Base-by-base conservation (phyloP, 2,113 vertebrate genomes). In the Pelecanoides urinatrix region DNA sequence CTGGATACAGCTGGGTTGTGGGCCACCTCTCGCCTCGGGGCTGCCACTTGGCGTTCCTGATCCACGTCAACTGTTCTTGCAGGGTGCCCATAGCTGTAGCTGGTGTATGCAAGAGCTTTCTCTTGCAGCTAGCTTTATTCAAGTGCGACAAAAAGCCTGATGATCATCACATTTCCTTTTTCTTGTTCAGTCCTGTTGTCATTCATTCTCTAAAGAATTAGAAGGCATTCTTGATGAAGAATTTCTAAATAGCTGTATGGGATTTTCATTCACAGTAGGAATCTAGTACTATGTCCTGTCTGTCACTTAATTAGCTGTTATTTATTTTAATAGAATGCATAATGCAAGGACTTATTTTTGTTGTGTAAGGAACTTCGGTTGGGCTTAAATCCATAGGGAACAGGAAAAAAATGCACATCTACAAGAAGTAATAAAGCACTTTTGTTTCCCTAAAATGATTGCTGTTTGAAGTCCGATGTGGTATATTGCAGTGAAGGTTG, bases 401-500 rank as follows among this genome's bases (percentile, higher is more conserved):
- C 82, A 95, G 36, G 58, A 63, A 89, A 73, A 65, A 78, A 70
- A 34, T 22, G 53, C 42, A 44, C 52, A 36, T 71, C 63, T 88
- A 77, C 76, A 84, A 79, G 73, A 91, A 72, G 72, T 75, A 97
- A 95, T 90, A 86, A 91, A 92, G 88, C 92, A 38, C 29, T 90
- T 94, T 95, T 77, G 16, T 96, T 96, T 70, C 53, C 49, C 49
- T 92, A 65, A 90, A 95, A 94, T 86, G 85, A 91, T 87, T 94
- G 34, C 32, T 92, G 34, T 90, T 90, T 95, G 86, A 92, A 88
- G 76, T 95, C 77, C 3, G 10, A 36, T 80, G 55, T 87, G 90
- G 55, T 88, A 77, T 94, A 84, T 56, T 81, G 61, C 70, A 87
- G 61, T 89, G 71, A 82, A 85, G 23, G 87, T 30, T 92, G 73